Base-by-base conservation (phyloP, 2,888 invertebrate genomes). In the Drosophila neonasuta region DNA sequence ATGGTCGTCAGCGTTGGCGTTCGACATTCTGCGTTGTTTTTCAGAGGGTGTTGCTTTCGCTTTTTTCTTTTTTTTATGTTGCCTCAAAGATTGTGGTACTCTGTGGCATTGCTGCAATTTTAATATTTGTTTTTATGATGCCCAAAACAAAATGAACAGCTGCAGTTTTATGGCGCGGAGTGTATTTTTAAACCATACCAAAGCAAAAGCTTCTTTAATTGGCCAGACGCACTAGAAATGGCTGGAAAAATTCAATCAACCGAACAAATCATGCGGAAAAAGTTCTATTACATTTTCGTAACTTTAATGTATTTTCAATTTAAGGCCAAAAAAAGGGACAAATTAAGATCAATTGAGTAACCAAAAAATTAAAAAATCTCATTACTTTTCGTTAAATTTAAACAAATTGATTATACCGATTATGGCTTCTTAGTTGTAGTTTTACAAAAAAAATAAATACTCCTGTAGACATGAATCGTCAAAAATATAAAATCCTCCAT, bases 91-190 rank as follows among this genome's bases (percentile, higher is more conserved):
- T 60, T 69, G 69, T 65, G 63, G 48, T 34, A 17, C 49, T 46
- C 52, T 77, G 65, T 73, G 78, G 68, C 62, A 78, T 59, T 61
- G 62, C 72, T 75, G 79, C 69, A 75, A 77, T 72, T 77, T 77
- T 76, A 79, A 79, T 77, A 77, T 79, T 77, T 67, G 69, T 72
- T 79, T 77, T 77, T 78, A 77, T 77, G 77, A 59, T 50, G 63
- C 52, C 52, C 68, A 64, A 74, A 74, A 66, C 51, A 65, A 75
- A 79, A 68, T 59, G 75, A 71, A 65, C 71, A 71, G 72, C 79
- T 79, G 79, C 79, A 77, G 60, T 74, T 77, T 71, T 77, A 68
- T 71, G 68, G 60, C 34, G 29, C 44, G 34, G 20, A 60, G 54
- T 50, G 54, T 49, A 46, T 71, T 66, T 61, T 60, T 55, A 52